A percentile compares a stretch with the other conserved stretches of the same genome.
These are phyloP conservation scores for Anolis carolinensis DNA, from an alignment of 2,113 vertebrate species.

Conservation along the genomic window DNA sequence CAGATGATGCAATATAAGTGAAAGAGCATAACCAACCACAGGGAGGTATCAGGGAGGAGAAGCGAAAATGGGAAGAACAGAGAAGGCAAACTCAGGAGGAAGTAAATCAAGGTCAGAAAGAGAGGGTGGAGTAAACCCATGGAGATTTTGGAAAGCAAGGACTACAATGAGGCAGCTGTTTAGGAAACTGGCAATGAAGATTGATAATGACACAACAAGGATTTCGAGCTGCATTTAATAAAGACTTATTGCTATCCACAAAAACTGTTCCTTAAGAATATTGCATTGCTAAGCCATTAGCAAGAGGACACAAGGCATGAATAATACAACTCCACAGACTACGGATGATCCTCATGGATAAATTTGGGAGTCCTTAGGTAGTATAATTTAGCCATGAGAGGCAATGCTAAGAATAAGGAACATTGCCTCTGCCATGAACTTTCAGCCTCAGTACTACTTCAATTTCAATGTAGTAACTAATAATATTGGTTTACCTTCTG, in stretches of 20 bases:
- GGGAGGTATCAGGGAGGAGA: neutral
- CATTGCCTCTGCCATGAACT: neutral
- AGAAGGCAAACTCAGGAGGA: neutral
- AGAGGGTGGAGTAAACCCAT: rapidly evolving
- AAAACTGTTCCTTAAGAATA: conserved; percentile 32
- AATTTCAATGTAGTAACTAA: neutral
- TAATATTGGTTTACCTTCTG: neutral
- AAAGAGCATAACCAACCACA: neutral
- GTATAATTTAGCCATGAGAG: neutral
- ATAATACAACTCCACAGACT: neutral
- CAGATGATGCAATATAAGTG: neutral
- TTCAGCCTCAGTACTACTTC: too few relatives aligned
- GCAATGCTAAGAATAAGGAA: neutral
- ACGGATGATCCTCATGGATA: neutral
- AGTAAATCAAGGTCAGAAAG: neutral
- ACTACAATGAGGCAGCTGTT: conserved; percentile 20
- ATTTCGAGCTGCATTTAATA: neutral
- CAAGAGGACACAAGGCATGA: conserved; percentile 6
- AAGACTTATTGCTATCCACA: neutral
- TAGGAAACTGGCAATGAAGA: conserved; percentile 19
- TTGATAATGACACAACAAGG: conserved; percentile 23
- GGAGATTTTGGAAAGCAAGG: neutral
- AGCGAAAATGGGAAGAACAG: neutral
- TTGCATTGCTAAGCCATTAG: neutral
- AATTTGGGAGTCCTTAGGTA: neutral